Percentiles rank a stretch among this genome's conserved stretches.
phyloP scores from a whole-genome alignment of 2,888 invertebrate genomes.

The Heliconius ethilla region DNA sequence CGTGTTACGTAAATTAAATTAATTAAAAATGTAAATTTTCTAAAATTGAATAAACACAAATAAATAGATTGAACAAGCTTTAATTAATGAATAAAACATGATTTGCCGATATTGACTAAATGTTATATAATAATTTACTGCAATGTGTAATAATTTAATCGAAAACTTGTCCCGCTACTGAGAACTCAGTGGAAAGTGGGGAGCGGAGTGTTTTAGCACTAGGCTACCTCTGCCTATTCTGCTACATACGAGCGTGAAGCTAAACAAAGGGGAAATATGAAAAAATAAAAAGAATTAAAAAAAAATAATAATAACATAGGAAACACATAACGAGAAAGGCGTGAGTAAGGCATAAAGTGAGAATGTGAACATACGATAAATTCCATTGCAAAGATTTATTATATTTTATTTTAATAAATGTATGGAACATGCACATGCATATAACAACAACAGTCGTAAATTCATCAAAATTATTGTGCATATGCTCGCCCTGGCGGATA shows the following conservation, averaged over 20 bases:
- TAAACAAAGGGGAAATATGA: background rate
- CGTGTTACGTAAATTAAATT: background rate
- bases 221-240: too few relatives aligned
- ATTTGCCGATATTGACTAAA: background rate
- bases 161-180: too few relatives aligned
- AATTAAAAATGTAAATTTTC: constrained; percentile 2
- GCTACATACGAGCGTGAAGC: background rate
- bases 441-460: constrained; percentile 5
- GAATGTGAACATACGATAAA: background rate
- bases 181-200: background rate
- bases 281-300: too few relatives aligned
- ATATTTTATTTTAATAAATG: background rate
- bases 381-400: background rate
- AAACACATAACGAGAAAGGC: too few relatives aligned
- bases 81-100: background rate
- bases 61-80: background rate
- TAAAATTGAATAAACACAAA: background rate
- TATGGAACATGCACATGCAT: background rate
- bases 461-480: constrained; percentile 19
- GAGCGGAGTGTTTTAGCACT: background rate
- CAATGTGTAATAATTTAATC: background rate
- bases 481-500: constrained; percentile 7
- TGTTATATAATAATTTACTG: background rate
- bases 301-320: too few relatives aligned
- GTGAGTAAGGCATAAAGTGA: too few relatives aligned